Evolutionary conservation across 2,113 vertebrate species (phyloP).

Genomic region (Elephantulus edwardii): DNA sequence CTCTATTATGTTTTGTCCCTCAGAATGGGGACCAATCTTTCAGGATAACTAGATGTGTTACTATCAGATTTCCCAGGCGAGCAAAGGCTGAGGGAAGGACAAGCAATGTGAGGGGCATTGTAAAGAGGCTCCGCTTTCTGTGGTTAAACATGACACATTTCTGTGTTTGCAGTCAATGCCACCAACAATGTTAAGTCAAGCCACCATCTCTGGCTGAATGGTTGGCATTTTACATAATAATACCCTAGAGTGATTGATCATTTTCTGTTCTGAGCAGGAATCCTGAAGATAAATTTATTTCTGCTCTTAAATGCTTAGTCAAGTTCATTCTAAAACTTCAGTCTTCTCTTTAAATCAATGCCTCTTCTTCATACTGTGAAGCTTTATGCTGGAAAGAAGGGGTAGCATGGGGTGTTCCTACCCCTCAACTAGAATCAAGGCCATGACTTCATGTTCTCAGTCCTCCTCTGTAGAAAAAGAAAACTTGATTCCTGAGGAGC

Average conservation of each 20-base stretch:
- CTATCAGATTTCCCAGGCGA: neutral
- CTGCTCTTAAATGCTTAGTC: neutral
- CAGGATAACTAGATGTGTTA: neutral
- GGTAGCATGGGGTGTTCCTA: neutral
- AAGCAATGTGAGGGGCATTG: neutral
- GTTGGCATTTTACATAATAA: neutral
- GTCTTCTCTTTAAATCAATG: neutral
- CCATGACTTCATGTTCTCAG: neutral
- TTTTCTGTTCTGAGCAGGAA: neutral
- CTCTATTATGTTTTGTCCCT: neutral
- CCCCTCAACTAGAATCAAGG: neutral
- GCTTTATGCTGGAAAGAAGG: neutral
- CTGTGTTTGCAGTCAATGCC: neutral
- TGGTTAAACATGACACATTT: neutral
- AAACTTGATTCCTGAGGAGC: neutral
- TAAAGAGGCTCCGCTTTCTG: neutral
- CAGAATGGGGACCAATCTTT: neutral
- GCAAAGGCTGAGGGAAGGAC: neutral
- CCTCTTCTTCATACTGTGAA: neutral
- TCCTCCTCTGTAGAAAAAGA: neutral
- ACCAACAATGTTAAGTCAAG: neutral
- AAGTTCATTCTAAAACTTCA: neutral
- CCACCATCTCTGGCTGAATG: too few species aligned
- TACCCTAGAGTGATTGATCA: neutral
- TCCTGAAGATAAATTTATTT: conserved; percentile 1